Percentiles rank a stretch among this genome's conserved stretches.
Evolutionary conservation across 2,113 vertebrate genomes (phyloP).

Genomic region (Oreochromis spilurus): DNA sequence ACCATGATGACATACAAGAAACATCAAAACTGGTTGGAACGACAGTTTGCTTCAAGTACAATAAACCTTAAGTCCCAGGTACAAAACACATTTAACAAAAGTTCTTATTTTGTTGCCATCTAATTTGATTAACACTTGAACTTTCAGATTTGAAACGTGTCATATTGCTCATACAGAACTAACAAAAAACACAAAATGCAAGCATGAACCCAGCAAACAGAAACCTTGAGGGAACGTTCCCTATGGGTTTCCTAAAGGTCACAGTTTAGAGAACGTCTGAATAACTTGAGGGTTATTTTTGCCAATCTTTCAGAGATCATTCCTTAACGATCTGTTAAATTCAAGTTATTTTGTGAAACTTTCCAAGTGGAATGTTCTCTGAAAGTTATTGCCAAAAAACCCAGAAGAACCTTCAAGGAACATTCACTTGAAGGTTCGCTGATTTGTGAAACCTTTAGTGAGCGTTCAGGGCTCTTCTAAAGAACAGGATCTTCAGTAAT

Average conservation of each 20-base stretch:
- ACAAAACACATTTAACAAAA: not conserved
- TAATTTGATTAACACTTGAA: not conserved
- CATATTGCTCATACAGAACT: not conserved
- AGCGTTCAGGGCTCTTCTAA: rapidly evolving
- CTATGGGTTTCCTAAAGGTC: not conserved
- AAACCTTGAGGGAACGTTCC: not conserved
- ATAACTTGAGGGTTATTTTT: rapidly evolving
- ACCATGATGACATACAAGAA: not conserved
- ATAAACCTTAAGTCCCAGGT: not conserved
- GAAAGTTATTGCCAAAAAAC: not conserved
- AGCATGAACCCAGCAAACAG: not conserved
- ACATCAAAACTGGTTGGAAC: not conserved
- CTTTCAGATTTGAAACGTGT: rapidly evolving
- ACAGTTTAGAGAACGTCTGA: rapidly evolving
- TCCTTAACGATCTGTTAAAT: not conserved
- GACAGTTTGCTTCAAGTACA: too few species aligned
- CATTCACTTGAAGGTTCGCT: rapidly evolving
- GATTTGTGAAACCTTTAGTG: rapidly evolving
- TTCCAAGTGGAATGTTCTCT: not conserved
- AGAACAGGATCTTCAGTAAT: not conserved
- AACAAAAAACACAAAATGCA: not conserved
- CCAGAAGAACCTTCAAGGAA: rapidly evolving
- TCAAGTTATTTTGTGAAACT: too few species aligned
- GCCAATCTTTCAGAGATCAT: not conserved
- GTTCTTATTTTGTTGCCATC: not conserved